Evolutionary conservation across 2,888 invertebrate genomes (phyloP), one percentile per base, ranked within the genome.

Genomic region (Phalangium opilio): DNA sequence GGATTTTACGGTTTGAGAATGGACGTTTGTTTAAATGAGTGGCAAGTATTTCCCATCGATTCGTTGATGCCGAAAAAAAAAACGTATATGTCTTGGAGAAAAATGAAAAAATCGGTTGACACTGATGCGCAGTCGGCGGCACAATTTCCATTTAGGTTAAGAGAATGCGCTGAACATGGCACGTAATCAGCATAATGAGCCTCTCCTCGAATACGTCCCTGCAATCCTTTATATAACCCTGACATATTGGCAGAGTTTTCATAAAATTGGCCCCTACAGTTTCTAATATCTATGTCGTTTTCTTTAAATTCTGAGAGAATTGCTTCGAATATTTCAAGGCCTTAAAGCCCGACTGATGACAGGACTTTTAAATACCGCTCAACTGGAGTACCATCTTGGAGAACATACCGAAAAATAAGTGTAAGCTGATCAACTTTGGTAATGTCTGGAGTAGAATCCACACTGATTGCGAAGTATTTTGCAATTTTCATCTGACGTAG

Each of bases 381-480:
- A 38, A 38, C 38, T 2, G 5, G 5, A 3, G 2, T 5, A 3
- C 14, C 38, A 17, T 4, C 8, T 38, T 3, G 2, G 10, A 5
- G 8, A 3, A 38, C n/a, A 12, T 38, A 55, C 18, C 51, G 33
- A 12, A 55, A n/a, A 10, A 48, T 38, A 20, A 52, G 11, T 17
- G 50, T 45, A 11, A 55, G 42, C 39, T 54, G 41, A 35, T 54
- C 54, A n/a, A 49, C 35, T 43, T 52, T 44, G 4, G 54, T 19
- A 11, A 50, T 39, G 18, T 53, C 48, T 33, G 53, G 53, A 33
- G 45, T 47, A 17, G 49, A 54, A 41, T 49, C 45, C 1, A 53
- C 45, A 19, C 41, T 44, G 14, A 53, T 35, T 45, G 55, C 15
- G 14, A 8, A 38, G 38, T n/a, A 38, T 38, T 2, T 38, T 3